Evolutionary conservation across 2,888 invertebrate genomes (phyloP), one percentile per base, ranked within the genome.

Genomic region (Drosophila algonquin): DNA sequence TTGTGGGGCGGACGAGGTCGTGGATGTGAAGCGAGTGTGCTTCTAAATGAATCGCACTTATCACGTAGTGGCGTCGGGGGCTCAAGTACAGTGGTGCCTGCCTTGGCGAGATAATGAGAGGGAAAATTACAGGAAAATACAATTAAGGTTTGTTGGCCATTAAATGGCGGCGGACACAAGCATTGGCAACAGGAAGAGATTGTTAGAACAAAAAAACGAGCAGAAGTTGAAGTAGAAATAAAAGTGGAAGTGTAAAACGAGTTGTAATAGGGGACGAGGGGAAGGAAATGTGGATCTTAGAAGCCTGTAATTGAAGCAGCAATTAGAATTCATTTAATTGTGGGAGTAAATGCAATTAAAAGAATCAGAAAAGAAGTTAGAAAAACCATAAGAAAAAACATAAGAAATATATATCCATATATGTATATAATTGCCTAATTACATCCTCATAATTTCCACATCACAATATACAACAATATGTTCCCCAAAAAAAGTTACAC

Each of bases 41-140:
- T 56, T 56, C 65, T 60, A 73, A 73, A 72, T 73, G 73, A 73
- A 73, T 73, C 73, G 73, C 73, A 73, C 73, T 72, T 72, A 72
- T 72, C 71, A 74, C 75, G 74, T 72, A 74, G 74, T 64, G 54
- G 56, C 51, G 44, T 51, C 51, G 51, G 55, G 51, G 47, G 7
- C 44, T 52, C 63, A 24, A 64, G 67, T 74, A 72, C 71, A 74
- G 71, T 72, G 67, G n/a, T n/a, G 53, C 53, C 74, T 74, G 45
- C 45, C 48, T 18, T 18, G 70, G 70, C 18, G 56, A 48, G 56
- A 54, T 57, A 46, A 73, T 56, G 64, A 63, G 53, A 47, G 63
- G 24, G 40, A 40, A 53, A 50, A 40, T 53, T 71, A 18, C 18
- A 46, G 35, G 32, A 24, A 56, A 61, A 70, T 27, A 45, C 40